Percentiles rank a stretch among this genome's conserved stretches.
These are phyloP conservation scores for Drosophila merina DNA, from an alignment of 2,888 invertebrate genomes.

Conservation along the genomic window DNA sequence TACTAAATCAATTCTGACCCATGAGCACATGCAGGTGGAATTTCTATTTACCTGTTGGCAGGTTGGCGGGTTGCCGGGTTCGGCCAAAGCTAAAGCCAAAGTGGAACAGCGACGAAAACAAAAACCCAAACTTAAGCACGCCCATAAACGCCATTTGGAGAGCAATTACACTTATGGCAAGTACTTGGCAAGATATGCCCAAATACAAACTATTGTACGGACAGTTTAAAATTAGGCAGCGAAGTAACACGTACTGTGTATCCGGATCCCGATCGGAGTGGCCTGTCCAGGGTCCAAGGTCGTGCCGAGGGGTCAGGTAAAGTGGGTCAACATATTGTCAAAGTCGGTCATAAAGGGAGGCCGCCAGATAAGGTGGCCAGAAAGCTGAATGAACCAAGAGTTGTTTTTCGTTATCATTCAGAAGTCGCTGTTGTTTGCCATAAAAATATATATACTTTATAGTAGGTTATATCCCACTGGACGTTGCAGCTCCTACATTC, in stretches of 20 bases:
- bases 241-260: constrained; percentile 15
- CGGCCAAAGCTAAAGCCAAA: constrained; percentile 8
- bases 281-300: constrained; percentile 11
- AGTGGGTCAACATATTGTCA: constrained; percentile 44
- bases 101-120: constrained; percentile 30
- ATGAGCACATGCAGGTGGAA: constrained; percentile 64
- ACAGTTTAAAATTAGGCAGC: constrained; percentile 8
- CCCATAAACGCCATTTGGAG: constrained; percentile 40
- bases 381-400: constrained; percentile 41
- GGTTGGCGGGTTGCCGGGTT: neutral
- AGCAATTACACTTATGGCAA: constrained; percentile 31
- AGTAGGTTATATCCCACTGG: constrained; percentile 3
- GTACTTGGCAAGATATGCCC: constrained; percentile 34
- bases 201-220: constrained; percentile 14
- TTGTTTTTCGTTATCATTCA: constrained; percentile 25
- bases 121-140: constrained; percentile 47
- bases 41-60: constrained; percentile 40
- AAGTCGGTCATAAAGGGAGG: constrained; percentile 28
- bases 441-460: constrained; percentile 14
- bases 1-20: constrained; percentile 48
- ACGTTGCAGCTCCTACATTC: constrained; percentile 5
- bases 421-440: constrained; percentile 12
- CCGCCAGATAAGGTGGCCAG: constrained; percentile 32
- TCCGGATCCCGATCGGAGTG: constrained; percentile 4
- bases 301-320: constrained; percentile 28